Evolutionary conservation across 1,140 invertebrate genomes (phyloP).

Genomic region (Ephestia elutella): DNA sequence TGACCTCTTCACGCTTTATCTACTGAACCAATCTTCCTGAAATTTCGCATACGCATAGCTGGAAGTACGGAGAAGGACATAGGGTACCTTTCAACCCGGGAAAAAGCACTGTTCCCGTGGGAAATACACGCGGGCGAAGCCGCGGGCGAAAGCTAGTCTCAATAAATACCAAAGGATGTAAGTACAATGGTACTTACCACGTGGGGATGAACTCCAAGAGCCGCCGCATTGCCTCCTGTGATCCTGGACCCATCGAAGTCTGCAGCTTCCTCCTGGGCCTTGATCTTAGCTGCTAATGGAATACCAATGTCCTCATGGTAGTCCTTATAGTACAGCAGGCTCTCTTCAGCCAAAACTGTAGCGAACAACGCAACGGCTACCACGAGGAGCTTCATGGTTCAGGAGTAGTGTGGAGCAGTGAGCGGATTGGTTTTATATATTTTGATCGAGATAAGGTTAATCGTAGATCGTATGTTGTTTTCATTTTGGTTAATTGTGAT

Average conservation of each 20-base stretch:
- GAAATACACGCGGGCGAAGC: too few species aligned
- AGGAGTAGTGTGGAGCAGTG: not conserved
- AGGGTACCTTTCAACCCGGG: too few species aligned
- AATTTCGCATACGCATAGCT: too few species aligned
- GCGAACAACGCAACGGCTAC: not conserved
- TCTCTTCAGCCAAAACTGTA: not conserved
- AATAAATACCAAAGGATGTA: not conserved
- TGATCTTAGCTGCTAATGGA: conserved; percentile 4
- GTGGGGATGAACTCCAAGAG: conserved; percentile 18
- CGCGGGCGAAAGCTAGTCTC: too few species aligned
- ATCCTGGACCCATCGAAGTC: conserved; percentile 31
- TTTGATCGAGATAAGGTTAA: not conserved
- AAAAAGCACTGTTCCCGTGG: too few species aligned
- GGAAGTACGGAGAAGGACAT: too few species aligned
- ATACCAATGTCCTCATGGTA: conserved; percentile 6
- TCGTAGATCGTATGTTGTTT: not conserved
- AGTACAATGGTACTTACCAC: conserved; percentile 12
- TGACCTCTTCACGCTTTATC: too few species aligned
- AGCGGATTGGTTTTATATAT: not conserved
- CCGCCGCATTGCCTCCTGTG: conserved; percentile 18
- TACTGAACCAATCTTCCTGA: too few species aligned
- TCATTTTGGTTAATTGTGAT: not conserved
- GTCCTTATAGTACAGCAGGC: not conserved
- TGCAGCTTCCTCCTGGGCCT: conserved; percentile 13
- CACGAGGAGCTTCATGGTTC: not conserved